Percentiles rank a stretch among this genome's conserved stretches.
phyloP scores from a whole-genome alignment of 2,888 invertebrate species.

The Conomelus anceps region DNA sequence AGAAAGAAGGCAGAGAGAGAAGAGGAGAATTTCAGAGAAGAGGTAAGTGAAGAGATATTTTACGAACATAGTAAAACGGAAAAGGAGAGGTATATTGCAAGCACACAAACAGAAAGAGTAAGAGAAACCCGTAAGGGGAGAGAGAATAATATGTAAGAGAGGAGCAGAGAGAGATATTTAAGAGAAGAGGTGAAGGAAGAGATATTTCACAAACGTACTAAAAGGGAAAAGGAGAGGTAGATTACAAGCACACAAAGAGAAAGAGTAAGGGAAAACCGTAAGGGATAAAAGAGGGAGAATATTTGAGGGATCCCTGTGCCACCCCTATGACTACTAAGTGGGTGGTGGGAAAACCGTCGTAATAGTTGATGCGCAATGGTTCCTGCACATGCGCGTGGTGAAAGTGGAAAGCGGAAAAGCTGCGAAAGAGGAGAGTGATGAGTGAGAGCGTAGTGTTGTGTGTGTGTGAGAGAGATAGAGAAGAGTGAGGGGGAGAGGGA shows the following conservation, averaged over 20 bases:
- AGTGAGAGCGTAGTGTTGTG: too few species aligned
- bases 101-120: neutral
- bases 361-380: neutral
- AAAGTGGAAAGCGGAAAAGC: neutral
- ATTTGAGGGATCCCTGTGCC: neutral
- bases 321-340: neutral
- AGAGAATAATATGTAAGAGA: neutral
- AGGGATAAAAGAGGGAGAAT: neutral
- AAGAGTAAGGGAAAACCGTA: neutral
- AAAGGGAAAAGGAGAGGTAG: neutral
- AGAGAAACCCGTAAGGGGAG: neutral
- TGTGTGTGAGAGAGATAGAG: neutral
- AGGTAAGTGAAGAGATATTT: neutral
- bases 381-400: too few species aligned
- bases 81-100: neutral
- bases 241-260: neutral
- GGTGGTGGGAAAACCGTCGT: neutral
- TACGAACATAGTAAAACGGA: neutral
- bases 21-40: too few species aligned
- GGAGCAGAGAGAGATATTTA: neutral
- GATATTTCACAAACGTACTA: neutral
- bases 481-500: neutral
- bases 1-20: neutral
- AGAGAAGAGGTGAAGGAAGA: neutral
- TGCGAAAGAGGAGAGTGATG: too few species aligned